Evolutionary conservation across 2,888 invertebrate genomes (phyloP), one percentile per base, ranked within the genome.

Genomic region (Drosophila cracens): DNA sequence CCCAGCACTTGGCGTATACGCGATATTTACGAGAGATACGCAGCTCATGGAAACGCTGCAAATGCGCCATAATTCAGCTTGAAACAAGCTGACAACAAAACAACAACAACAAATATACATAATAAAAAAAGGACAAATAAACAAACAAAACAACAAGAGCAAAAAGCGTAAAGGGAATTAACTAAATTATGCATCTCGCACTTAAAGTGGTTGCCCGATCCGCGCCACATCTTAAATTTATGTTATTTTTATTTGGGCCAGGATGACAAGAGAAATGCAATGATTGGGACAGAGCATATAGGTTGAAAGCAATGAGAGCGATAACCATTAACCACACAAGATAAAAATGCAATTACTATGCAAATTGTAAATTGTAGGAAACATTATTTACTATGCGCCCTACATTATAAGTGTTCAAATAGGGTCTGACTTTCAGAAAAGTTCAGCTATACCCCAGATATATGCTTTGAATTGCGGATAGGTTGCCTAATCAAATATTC

Each of bases 11-110:
- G 73, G 76, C 79, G 61, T 82, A 79, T 82, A 61, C 80, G 82
- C 74, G 81, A 84, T 84, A 84, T 85, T 83, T 85, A 73, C 77
- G 83, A 77, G 72, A 79, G 79, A 76, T 87, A 86, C 81, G 81
- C 86, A 73, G 67, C 74, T 67, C 77, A 71, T 66, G 79, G 79
- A 64, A 64, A 63, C 70, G 70, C 70, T 65, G 63, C 70, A 70
- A 82, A 73, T 76, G 70, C 82, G 70, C 75, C 74, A 87, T 85
- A 85, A 82, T 85, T 87, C 75, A 87, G 74, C 75, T 67, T 59
- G 56, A 75, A 88, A 75, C 69, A 77, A 70, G 33, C 70, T 59
- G 70, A 64, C 66, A 63, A 58, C 68, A 77, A 62, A 69, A 53
- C 54, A 18, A 38, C 33, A 62, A 56, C 40, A 46, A 53, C 33